Evolutionary conservation across 2,888 invertebrate species (phyloP).

Genomic region (Eristalis tenax): DNA sequence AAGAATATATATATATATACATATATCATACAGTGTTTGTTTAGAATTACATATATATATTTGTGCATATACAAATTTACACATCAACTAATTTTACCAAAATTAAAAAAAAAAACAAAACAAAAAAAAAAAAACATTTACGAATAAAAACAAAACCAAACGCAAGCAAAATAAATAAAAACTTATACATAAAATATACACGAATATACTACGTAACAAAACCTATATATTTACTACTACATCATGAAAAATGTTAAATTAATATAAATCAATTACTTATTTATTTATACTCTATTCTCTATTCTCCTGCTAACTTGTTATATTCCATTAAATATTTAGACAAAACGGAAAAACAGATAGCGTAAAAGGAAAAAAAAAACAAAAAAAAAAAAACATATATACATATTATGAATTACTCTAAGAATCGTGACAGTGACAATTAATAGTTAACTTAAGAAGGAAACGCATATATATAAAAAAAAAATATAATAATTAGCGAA

Average conservation of each 20-base stretch:
- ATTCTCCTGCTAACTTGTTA: constrained; percentile 54
- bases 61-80: constrained; percentile 21
- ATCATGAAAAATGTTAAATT: constrained; percentile 26
- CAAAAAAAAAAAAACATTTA: neutral
- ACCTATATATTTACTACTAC: constrained; percentile 42
- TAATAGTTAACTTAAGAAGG: constrained; percentile 49
- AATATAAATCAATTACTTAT: constrained; percentile 40
- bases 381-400: neutral
- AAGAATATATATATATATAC: neutral
- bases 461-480: too few relatives aligned
- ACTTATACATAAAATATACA: constrained; percentile 18
- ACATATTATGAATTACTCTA: neutral
- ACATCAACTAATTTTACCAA: constrained; percentile 42
- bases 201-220: constrained; percentile 4
- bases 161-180: neutral
- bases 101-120: constrained; percentile 10
- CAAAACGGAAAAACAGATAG: constrained; percentile 3
- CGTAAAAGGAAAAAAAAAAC: neutral
- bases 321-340: constrained; percentile 44
- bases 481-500: constrained; percentile 4
- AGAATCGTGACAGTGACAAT: constrained; percentile 64
- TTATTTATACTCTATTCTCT: constrained; percentile 46
- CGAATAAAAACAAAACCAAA: constrained; percentile 4
- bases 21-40: neutral
- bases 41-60: neutral